Base-by-base conservation (phyloP, 2,113 vertebrate genomes). In the Daboia siamensis region DNA sequence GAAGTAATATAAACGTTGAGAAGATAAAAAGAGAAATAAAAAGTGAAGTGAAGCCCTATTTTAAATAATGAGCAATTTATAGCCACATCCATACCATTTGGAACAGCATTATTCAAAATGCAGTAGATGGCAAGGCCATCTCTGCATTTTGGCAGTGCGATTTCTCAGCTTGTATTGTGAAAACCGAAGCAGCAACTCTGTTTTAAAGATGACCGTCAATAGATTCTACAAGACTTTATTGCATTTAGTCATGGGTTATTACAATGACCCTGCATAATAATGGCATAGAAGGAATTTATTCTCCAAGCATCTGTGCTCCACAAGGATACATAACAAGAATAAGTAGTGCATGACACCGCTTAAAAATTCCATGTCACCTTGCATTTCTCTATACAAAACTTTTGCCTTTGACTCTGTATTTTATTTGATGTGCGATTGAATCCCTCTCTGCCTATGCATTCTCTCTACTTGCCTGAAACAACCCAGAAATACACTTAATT, bases 151-250 rank as follows among this genome's bases (percentile, higher is more conserved):
- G 10, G 3, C 12, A 44, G 54, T 61, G 56, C n/a, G 21, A 10
- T 69, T 91, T 69, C n/a, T 33, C 4, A 6, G n/a, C 4, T 55
- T 88, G 12, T n/a, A 29, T 24, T 44, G 13, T 39, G 59, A 55
- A 87, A 54, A 29, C 10, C 1, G 52, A 92, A 88, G 48, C 23
- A 74, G 23, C 48, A 20, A 21, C 20, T 29, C 52, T 92, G 48
- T 88, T 92, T 39, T 88, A 52, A 88, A 88, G 91, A 88, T 48
- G 61, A 56, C 86, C 56, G 26, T 48, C 55, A 61, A 88, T 80
- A 56, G 52, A 89, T n/a, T 86, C 55, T 48, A 26, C 74, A 91
- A n/a, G 74, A 46, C 56, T n/a, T 85, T 56, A 56, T 56, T 80
- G 69, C 51, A 46, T 55, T 90, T 86, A 91, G 90, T 84, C 4